Base-by-base conservation (phyloP, 1,140 invertebrate genomes). In the Augochlora pura region DNA sequence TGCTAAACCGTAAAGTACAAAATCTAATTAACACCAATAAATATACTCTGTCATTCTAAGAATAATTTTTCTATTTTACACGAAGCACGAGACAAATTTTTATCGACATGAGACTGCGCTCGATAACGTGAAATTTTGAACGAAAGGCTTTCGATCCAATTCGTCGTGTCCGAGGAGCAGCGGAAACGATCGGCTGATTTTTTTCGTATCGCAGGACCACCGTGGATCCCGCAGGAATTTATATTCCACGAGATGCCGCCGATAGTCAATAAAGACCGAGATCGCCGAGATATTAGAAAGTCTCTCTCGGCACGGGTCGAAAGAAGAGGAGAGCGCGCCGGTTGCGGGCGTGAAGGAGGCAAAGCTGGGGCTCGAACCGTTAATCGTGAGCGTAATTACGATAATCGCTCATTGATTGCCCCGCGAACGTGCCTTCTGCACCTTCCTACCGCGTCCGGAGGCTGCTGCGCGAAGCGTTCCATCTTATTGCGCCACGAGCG, bases 391-490 rank as follows among this genome's bases (percentile, higher is more conserved):
- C 79, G 82, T 89, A 90, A 90, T 89, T 88, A 86, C 87, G 88
- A 88, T 90, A 89, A 90, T 90, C 87, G 82, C 64, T 90, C 82
- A 85, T 88, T 87, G 87, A 90, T 90, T 87, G 82, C 79, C 66
- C 60, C 77, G 85, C 39, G 81, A 82, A 88, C 87, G 88, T 88
- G 86, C 78, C 86, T 87, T 86, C 73, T 83, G 82, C 82, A 82
- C 76, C 84, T 84, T 87, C 81, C 79, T 84, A 63, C 64, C 79
- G 72, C 60, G 38, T 68, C 69, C 52, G 18, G 60, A 66, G 39
- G 71, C 72, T 81, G 71, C 72, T 81, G 39, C 67, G 69, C 84
- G 39, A 59, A 64, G 65, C 81, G 66, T 46, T 77, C 69, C 80
- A 75, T 82, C 77, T 57, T 66, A 73, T 86, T 83, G 78, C 83